phyloP scores from a whole-genome alignment of 2,113 vertebrate genomes.

The Pluvianellus socialis region DNA sequence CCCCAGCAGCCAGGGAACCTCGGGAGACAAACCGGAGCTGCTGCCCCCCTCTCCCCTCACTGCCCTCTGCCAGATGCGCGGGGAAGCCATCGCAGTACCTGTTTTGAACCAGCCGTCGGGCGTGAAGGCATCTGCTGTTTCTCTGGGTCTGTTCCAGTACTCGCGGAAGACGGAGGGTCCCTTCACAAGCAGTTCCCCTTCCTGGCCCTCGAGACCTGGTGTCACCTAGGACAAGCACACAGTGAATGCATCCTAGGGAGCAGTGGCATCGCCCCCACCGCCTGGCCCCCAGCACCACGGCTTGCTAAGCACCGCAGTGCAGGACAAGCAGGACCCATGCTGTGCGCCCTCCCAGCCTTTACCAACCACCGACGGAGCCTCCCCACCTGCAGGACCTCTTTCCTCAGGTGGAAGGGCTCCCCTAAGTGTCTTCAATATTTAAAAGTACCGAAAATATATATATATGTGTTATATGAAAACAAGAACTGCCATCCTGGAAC shows the following conservation, averaged over 20 bases:
- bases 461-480: accelerated
- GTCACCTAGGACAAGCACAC: constrained; percentile 76
- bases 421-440: not conserved
- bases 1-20: not conserved
- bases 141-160: constrained; percentile 90
- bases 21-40: accelerated
- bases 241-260: not conserved
- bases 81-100: constrained; percentile 67
- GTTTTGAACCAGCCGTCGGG: constrained; percentile 92
- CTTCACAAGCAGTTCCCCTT: constrained; percentile 89
- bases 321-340: not conserved
- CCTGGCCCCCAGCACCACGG: not conserved
- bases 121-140: constrained; percentile 83
- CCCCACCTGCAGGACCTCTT: not conserved
- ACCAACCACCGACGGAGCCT: not conserved
- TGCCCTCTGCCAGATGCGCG: accelerated
- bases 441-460: not conserved
- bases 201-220: constrained; percentile 81
- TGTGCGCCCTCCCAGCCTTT: accelerated
- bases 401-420: not conserved
- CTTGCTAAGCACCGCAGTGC: too few relatives aligned
- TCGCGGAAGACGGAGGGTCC: constrained; percentile 87
- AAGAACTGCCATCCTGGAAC: not conserved
- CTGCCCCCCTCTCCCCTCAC: not conserved
- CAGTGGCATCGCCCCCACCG: accelerated